These are phyloP conservation scores for Metridium senile DNA, from an alignment of 92 coral and sea anemone species.

Conservation along the genomic window DNA sequence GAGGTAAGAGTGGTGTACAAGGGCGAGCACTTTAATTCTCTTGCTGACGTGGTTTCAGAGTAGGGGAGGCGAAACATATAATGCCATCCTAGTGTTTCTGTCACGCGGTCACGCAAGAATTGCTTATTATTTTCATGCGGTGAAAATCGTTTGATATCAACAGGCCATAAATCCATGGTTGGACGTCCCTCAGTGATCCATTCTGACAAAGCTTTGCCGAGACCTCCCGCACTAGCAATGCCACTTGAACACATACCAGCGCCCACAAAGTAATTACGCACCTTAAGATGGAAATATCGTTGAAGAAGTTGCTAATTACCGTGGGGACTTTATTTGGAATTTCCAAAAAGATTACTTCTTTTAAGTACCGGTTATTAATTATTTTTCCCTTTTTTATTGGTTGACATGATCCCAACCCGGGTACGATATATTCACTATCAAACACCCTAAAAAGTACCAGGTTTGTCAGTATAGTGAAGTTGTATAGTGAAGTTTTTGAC, in stretches of 20 bases:
- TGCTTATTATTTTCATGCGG: slow-evolving; percentile 85
- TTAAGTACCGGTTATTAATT: no score
- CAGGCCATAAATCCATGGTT: slow-evolving; percentile 81
- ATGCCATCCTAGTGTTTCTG: slow-evolving; percentile 77
- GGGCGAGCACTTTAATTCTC: slow-evolving; percentile 75
- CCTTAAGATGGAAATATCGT: slow-evolving; percentile 41
- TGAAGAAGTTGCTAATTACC: no score
- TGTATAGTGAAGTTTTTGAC: no score
- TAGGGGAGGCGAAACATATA: slow-evolving; percentile 43
- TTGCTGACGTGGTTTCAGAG: slow-evolving; percentile 13
- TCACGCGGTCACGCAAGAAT: slow-evolving; percentile 82
- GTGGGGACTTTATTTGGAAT: no score
- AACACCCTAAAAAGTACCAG: no score
- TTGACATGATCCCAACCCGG: no score
- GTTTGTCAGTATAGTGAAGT: no score
- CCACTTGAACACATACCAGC: slow-evolving; percentile 95
- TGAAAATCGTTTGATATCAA: slow-evolving; percentile 92
- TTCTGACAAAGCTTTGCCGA: slow-evolving; percentile 90
- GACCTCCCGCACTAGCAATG: slow-evolving; percentile 90
- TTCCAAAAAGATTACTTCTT: no score
- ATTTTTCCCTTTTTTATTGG: no score
- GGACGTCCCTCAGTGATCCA: slow-evolving; percentile 95
- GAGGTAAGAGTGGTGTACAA: slow-evolving; percentile 58
- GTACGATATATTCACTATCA: no score
- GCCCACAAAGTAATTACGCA: slow-evolving; percentile 80